These are phyloP conservation scores for Riparia riparia DNA, from an alignment of 2,113 vertebrate genomes.

Conservation along the genomic window DNA sequence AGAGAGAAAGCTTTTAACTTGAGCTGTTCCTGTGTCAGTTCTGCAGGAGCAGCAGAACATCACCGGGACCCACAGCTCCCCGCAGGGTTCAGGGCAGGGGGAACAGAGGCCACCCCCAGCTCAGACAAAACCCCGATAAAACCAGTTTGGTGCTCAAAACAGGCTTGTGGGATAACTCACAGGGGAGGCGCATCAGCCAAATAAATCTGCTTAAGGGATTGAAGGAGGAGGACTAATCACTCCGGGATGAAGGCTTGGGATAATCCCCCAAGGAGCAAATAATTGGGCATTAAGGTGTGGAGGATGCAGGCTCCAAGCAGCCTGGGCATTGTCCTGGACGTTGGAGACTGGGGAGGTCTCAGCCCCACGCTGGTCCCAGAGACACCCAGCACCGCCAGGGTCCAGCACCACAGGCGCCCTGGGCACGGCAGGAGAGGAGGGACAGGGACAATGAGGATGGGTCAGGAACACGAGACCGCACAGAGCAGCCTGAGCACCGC, in stretches of 20 bases:
- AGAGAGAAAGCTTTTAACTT: background rate
- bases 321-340: background rate
- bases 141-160: background rate
- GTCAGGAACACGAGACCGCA: background rate
- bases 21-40: background rate
- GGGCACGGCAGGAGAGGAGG: background rate
- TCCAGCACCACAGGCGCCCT: background rate
- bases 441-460: background rate
- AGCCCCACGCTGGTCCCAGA: background rate
- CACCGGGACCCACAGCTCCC: background rate
- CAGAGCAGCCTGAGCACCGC: background rate
- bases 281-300: background rate
- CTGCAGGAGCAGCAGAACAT: background rate
- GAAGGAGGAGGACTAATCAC: background rate
- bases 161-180: background rate
- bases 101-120: background rate
- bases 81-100: background rate
- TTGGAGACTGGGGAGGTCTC: rapidly evolving
- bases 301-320: background rate
- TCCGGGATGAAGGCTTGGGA: background rate
- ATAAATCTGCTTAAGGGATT: background rate
- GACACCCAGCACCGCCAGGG: background rate
- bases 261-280: background rate
- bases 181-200: background rate
- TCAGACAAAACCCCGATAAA: background rate